These are phyloP conservation scores for Garra rufa DNA, from an alignment of 2,113 vertebrate species.

Conservation along the genomic window DNA sequence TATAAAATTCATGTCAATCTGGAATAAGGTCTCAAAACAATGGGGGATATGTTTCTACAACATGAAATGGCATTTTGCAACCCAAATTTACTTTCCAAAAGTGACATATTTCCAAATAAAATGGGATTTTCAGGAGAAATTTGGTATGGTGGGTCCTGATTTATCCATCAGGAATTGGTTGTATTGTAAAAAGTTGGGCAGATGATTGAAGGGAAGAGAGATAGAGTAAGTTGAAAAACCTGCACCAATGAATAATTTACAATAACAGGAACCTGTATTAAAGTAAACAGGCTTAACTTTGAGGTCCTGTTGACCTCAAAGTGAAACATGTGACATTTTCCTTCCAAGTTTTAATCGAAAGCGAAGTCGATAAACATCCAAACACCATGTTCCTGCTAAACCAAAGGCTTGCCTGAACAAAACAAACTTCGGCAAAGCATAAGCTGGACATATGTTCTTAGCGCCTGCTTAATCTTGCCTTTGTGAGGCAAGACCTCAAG, in stretches of 20 bases:
- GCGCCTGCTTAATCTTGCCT: slow-evolving; percentile 19
- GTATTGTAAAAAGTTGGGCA: neutral
- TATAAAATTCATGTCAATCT: neutral
- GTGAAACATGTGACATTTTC: neutral
- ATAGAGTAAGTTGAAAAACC: neutral
- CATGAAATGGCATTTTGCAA: neutral
- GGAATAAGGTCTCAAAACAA: neutral
- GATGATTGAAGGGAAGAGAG: neutral
- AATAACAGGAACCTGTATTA: neutral
- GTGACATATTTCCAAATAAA: neutral
- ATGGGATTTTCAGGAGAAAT: neutral
- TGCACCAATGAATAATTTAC: neutral
- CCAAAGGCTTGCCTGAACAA: neutral
- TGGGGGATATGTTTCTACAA: neutral
- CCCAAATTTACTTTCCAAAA: neutral
- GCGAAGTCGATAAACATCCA: slow-evolving; percentile 10
- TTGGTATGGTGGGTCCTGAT: neutral
- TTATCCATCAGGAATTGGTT: neutral
- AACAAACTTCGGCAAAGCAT: slow-evolving; percentile 6
- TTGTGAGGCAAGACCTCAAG: slow-evolving; percentile 44
- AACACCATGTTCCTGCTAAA: neutral
- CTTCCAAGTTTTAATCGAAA: neutral
- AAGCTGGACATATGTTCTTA: slow-evolving; percentile 24
- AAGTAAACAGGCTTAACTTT: neutral
- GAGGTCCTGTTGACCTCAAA: neutral